Evolutionary conservation across 2,797 vertebrate species (phyloP).

Genomic region (Echeneis naucrates): DNA sequence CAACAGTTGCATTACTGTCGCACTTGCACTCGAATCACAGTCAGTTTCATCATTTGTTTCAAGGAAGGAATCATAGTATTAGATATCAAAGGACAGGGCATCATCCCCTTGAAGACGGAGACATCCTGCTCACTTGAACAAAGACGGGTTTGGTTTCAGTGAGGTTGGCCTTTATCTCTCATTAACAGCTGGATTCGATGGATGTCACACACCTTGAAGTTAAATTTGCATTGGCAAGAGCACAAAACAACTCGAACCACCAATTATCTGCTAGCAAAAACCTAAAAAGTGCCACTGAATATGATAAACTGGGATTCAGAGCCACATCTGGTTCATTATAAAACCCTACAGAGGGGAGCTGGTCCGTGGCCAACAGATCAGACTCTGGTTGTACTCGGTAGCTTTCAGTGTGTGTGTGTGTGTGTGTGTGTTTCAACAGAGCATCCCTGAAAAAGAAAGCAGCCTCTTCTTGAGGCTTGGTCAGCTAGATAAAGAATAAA

Average conservation of each 20-base stretch:
- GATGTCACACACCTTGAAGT: slow-evolving; percentile 36
- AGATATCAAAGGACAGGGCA: slow-evolving; percentile 50
- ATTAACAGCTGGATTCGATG: slow-evolving; percentile 33
- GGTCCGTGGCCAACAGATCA: neutral
- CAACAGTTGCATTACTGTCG: slow-evolving; percentile 29
- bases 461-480: neutral
- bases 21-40: slow-evolving; percentile 55
- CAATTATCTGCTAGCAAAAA: neutral
- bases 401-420: neutral
- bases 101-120: slow-evolving; percentile 33
- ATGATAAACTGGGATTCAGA: neutral
- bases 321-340: neutral
- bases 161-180: slow-evolving; percentile 46
- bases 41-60: slow-evolving; percentile 67
- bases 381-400: neutral
- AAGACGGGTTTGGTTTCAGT: slow-evolving; percentile 42
- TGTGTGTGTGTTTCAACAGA: neutral
- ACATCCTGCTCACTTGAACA: slow-evolving; percentile 46
- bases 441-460: neutral
- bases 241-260: slow-evolving; percentile 1
- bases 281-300: neutral
- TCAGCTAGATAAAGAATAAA: neutral
- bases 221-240: neutral
- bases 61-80: slow-evolving; percentile 48
- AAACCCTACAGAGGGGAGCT: neutral